These are phyloP conservation scores for Oryzias celebensis DNA, from an alignment of 2,113 vertebrate genomes.

Conservation along the genomic window DNA sequence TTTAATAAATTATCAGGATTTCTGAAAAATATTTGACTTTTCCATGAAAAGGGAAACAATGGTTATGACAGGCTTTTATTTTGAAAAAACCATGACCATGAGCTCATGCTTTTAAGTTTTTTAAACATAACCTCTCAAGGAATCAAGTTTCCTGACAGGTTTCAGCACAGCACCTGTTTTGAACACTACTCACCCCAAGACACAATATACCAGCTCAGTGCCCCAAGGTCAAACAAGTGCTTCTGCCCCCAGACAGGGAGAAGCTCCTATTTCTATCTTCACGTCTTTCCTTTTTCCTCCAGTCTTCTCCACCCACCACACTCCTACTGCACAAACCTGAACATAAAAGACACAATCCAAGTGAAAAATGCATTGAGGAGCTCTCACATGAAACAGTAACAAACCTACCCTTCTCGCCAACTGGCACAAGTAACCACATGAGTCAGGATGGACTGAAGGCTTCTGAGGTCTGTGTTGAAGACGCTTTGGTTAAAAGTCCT, in stretches of 20 bases:
- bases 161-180: conserved; percentile 29
- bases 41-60: no score
- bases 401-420: conserved; percentile 10
- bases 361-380: conserved; percentile 28
- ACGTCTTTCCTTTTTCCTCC: conserved; percentile 32
- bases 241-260: conserved; percentile 22
- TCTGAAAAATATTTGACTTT: no score
- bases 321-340: conserved; percentile 11
- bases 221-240: conserved; percentile 41
- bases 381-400: not conserved
- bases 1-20: no score
- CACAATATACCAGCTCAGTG: conserved; percentile 7
- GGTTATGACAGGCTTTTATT: no score
- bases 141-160: conserved; percentile 2
- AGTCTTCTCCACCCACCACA: not conserved
- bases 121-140: not conserved
- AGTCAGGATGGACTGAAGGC: conserved; percentile 16
- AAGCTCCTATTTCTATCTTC: conserved; percentile 16
- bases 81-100: no score
- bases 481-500: conserved; percentile 29
- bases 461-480: conserved; percentile 35
- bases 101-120: no score
- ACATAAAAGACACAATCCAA: conserved; percentile 22
- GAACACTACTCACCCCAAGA: conserved; percentile 2
- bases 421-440: conserved; percentile 7